Evolutionary conservation across 2,113 vertebrate genomes (phyloP).

Genomic region (Scalopus aquaticus): DNA sequence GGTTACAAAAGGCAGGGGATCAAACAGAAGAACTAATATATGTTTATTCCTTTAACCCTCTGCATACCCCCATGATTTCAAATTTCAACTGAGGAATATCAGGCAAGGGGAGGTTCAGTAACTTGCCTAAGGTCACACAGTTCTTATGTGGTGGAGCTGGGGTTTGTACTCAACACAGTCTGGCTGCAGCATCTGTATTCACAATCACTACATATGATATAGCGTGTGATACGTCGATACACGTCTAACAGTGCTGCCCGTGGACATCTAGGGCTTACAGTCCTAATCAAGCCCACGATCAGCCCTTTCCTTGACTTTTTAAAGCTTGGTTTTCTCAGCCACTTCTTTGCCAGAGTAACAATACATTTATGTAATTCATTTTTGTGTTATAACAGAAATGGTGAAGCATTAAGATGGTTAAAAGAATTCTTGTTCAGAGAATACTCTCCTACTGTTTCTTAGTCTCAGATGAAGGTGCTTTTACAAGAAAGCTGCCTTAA

Average conservation of each 20-base stretch:
- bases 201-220: fast-evolving
- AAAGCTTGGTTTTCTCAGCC: fast-evolving
- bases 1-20: not conserved
- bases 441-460: not conserved
- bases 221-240: not conserved
- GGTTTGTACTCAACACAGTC: not conserved
- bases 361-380: not conserved
- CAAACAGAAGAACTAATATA: not conserved
- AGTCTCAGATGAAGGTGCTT: not conserved
- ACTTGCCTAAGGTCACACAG: not conserved
- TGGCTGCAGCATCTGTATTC: not conserved
- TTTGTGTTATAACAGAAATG: not conserved
- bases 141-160: not conserved
- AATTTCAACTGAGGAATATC: not conserved
- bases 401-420: not conserved
- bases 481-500: not conserved
- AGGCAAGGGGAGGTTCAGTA: not conserved
- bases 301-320: not conserved
- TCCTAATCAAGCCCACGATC: fast-evolving
- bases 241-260: not conserved
- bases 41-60: not conserved
- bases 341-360: not conserved
- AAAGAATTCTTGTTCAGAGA: not conserved
- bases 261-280: not conserved
- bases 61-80: not conserved